These are phyloP conservation scores for Diplolepis rosae DNA, from an alignment of 2,888 invertebrate species.

Conservation along the genomic window DNA sequence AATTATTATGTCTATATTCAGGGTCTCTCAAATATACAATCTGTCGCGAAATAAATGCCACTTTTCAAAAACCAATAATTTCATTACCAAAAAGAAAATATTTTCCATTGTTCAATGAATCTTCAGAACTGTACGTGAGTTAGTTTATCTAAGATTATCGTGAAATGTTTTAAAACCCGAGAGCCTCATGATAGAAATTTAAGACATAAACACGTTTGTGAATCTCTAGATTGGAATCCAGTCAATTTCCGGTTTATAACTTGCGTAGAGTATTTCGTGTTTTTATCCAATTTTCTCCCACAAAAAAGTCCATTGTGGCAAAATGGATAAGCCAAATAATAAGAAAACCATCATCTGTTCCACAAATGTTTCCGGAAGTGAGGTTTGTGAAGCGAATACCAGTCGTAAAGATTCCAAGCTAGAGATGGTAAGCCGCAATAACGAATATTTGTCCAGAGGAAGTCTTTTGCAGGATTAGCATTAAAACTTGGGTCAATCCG, in stretches of 20 bases:
- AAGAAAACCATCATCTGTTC: background rate
- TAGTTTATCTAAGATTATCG: conserved; percentile 23
- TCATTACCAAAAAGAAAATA: too few relatives aligned
- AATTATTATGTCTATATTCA: too few relatives aligned
- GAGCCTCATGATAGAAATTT: background rate
- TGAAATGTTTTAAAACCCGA: background rate
- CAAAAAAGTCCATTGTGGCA: background rate
- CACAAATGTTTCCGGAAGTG: conserved; percentile 9
- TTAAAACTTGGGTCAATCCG: conserved; percentile 1
- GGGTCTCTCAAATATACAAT: too few relatives aligned
- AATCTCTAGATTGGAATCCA: conserved; percentile 4
- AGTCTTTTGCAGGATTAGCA: background rate
- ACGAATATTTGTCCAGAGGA: background rate
- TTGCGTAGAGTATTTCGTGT: background rate
- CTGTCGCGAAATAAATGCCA: too few relatives aligned
- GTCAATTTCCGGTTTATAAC: background rate
- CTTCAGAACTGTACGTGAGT: too few relatives aligned
- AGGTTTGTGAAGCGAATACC: background rate
- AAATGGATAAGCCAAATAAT: background rate
- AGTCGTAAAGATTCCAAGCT: conserved; percentile 4
- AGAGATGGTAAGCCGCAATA: background rate
- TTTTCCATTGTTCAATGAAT: too few relatives aligned
- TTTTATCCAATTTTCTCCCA: conserved; percentile 16
- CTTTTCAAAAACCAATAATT: too few relatives aligned
- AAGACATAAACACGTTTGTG: conserved; percentile 17